Base-by-base conservation (phyloP, 2,797 vertebrate genomes). In the Sphenopsis melanotis region DNA sequence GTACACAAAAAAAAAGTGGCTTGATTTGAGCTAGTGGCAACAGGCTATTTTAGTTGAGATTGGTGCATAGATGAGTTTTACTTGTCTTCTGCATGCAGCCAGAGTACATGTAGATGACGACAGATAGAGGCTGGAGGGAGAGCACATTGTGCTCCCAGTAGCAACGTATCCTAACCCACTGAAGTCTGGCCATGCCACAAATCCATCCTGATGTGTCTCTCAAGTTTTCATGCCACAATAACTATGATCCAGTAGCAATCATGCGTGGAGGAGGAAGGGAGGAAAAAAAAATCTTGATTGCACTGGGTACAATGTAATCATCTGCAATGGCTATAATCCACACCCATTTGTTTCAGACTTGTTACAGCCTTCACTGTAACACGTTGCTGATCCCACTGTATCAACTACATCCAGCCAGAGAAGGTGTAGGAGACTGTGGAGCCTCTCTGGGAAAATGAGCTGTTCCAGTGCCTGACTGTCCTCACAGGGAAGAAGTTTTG, bases 101-200 rank as follows among this genome's bases (percentile, higher is more conserved):
- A 78, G 20, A 95, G 15, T 15, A n/a, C 27, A 53, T 2, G 10
- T 2, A 71, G 46, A 36, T 15, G 19, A 68, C 4, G 4, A 56
- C 11, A 34, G 41, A 21, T 0, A 72, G 7, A 89, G 10, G 23
- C 14, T 34, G 24, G 2, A 7, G 14, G 12, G 22, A 82, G 4
- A 81, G n/a, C 46, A 74, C 12, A 15, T 46, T 46, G 39, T 1
- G 0, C 11, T 76, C 50, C 36, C 32, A 44, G 29, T 8, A 49
- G 41, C 30, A 65, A 22, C 1, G 1, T 19, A 56, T 15, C 46
- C 36, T 29, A 71, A 60, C 5, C 19, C 42, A 57, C 0, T 26
- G 20, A 83, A 34, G 20, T 12, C 36, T 65, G 22, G n/a, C 20
- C 46, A 72, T 8, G n/a, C 30, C 74, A 69, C 39, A 44, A 19